A percentile compares a stretch with the other conserved stretches of the same genome.
These are phyloP conservation scores for Dusona sp. DNA, from an alignment of 2,888 invertebrate species.

Conservation along the genomic window DNA sequence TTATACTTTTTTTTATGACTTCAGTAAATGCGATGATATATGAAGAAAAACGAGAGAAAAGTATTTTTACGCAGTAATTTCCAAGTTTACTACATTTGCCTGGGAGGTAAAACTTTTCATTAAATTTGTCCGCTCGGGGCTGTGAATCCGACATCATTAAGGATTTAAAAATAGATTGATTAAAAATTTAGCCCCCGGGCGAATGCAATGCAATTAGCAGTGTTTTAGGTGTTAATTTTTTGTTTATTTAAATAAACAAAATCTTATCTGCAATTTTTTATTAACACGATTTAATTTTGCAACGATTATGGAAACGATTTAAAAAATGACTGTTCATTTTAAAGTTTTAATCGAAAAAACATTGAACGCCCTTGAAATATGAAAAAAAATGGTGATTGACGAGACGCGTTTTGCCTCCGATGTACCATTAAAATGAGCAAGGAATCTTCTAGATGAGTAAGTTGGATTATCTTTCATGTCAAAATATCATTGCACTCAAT, in stretches of 20 bases:
- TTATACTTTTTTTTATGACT: not conserved
- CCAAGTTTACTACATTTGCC: not conserved
- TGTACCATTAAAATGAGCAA: not conserved
- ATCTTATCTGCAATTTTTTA: no score
- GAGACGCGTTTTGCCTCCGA: not conserved
- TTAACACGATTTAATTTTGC: not conserved
- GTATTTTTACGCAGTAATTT: not conserved
- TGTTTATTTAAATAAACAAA: no score
- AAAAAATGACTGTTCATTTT: not conserved
- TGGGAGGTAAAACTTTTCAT: not conserved
- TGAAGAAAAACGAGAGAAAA: not conserved
- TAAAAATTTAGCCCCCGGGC: not conserved
- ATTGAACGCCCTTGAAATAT: not conserved
- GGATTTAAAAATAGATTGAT: not conserved
- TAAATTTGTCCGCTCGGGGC: not conserved
- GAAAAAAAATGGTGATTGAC: not conserved
- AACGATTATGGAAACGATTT: slow-evolving; percentile 14
- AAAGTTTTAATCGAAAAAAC: not conserved
- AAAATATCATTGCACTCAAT: slow-evolving; percentile 27
- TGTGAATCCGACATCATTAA: not conserved
- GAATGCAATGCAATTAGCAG: not conserved
- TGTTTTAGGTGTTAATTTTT: no score
- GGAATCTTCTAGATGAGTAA: not conserved
- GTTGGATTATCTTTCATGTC: slow-evolving; percentile 26
- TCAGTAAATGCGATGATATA: not conserved